Conservation (phyloP, 2,797 vertebrate species). For the Trachurus trachurus region DNA sequence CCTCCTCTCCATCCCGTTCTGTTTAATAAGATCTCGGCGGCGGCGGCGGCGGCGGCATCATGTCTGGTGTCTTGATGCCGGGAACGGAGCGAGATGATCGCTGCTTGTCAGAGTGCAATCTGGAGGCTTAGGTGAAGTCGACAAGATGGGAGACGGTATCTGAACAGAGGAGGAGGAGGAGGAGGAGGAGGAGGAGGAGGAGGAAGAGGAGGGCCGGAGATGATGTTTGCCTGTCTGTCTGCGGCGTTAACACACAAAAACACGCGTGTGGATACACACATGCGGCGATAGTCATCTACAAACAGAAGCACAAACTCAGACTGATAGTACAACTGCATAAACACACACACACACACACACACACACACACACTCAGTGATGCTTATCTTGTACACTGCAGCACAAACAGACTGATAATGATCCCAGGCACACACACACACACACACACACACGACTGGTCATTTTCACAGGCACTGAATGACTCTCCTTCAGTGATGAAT, state of each 20-base stretch:
- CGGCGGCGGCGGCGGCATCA: not conserved
- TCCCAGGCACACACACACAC: conserved; percentile 29
- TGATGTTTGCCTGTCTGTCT: conserved; percentile 69
- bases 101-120: conserved; percentile 78
- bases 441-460: conserved; percentile 26
- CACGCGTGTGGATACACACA: conserved; percentile 12
- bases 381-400: conserved; percentile 47
- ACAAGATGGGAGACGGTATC: conserved; percentile 71
- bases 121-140: conserved; percentile 75
- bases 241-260: conserved; percentile 13
- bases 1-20: conserved; percentile 27
- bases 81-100: conserved; percentile 65
- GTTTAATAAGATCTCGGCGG: conserved; percentile 71
- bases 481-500: conserved; percentile 54
- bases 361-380: conserved; percentile 32
- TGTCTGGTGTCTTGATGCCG: conserved; percentile 56
- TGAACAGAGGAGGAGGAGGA: conserved; percentile 23
- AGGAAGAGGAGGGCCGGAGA: conserved; percentile 3
- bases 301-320: conserved; percentile 31
- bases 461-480: conserved; percentile 34
- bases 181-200: conserved; percentile 22
- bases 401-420: conserved; percentile 59
- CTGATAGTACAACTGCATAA: conserved; percentile 34
- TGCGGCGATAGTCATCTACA: conserved; percentile 49
- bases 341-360: conserved; percentile 25